Evolutionary conservation across 1,140 invertebrate genomes (phyloP).

Genomic region (Coelopa frigida): DNA sequence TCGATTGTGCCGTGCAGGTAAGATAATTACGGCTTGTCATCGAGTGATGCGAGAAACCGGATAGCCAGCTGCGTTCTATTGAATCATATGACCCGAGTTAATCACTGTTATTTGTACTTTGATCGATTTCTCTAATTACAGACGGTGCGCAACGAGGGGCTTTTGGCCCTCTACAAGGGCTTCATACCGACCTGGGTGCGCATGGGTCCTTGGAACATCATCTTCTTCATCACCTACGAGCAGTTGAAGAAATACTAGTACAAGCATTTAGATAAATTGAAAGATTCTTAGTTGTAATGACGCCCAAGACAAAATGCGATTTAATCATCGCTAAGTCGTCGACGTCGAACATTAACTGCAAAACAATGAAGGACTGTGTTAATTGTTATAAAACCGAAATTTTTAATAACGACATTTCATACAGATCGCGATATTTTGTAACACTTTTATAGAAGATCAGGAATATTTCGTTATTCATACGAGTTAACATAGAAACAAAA

Average conservation of each 20-base stretch:
- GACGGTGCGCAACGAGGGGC: conserved; percentile 58
- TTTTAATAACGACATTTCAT: no score
- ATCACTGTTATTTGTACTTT: conserved; percentile 45
- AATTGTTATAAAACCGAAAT: no score
- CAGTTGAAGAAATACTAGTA: conserved; percentile 67
- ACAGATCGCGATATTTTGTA: no score
- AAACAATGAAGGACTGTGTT: no score
- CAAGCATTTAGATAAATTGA: neutral
- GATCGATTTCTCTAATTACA: conserved; percentile 22
- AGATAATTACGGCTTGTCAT: conserved; percentile 13
- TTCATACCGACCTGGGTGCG: conserved; percentile 91
- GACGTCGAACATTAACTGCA: no score
- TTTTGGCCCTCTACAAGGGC: conserved; percentile 87
- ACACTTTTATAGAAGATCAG: no score
- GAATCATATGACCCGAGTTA: neutral
- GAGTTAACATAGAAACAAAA: no score
- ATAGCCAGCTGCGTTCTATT: neutral
- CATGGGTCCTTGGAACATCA: conserved; percentile 96
- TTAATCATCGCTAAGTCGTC: no score
- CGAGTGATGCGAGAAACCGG: no score
- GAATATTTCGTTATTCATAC: no score
- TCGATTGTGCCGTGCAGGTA: conserved; percentile 85
- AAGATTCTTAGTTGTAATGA: no score
- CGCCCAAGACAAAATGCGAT: no score
- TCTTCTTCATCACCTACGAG: conserved; percentile 95